Evolutionary conservation across 2,888 invertebrate species (phyloP).

Genomic region (Drosophila mercatorum): DNA sequence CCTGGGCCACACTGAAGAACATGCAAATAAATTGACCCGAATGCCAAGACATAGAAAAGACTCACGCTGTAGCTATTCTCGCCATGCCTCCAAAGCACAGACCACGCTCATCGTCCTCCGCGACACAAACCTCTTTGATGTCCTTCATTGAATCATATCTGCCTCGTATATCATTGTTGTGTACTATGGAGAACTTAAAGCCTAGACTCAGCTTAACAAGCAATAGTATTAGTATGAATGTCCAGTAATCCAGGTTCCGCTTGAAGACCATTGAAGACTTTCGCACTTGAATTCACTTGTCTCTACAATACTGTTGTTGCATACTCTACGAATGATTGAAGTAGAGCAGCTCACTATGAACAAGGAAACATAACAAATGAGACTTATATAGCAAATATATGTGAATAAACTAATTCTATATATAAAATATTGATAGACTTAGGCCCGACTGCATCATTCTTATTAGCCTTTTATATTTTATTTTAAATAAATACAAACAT

Average conservation of each 20-base stretch:
- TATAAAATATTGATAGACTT: too few relatives aligned
- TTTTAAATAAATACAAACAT: not conserved
- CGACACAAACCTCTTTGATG: constrained; percentile 87
- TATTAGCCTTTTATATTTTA: not conserved
- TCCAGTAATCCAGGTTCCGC: not conserved
- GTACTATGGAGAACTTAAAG: constrained; percentile 86
- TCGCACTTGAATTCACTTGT: not conserved
- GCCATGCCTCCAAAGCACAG: constrained; percentile 94
- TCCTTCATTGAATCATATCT: constrained; percentile 90
- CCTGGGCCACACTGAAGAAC: constrained; percentile 25
- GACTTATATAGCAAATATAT: not conserved
- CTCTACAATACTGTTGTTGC: too few relatives aligned
- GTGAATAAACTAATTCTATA: too few relatives aligned
- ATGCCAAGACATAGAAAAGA: not conserved
- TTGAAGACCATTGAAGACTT: not conserved
- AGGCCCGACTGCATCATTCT: not conserved
- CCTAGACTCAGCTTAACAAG: not conserved
- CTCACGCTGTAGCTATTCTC: constrained; percentile 86
- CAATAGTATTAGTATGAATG: constrained; percentile 11
- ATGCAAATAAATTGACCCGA: not conserved
- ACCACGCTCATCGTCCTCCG: constrained; percentile 85
- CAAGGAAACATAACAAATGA: not conserved
- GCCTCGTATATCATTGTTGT: constrained; percentile 95
- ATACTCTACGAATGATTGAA: not conserved
- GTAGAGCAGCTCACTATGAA: constrained; percentile 2